Evolutionary conservation across 2,113 vertebrate species (phyloP).

Genomic region (Bos taurus): ARS-UCD2.0 NC_037345.1:20418001-20418500

Average conservation of each 20-base stretch:
- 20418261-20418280: not conserved
- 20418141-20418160: not conserved
- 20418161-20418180: not conserved
- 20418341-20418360: not conserved
- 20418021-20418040: not conserved
- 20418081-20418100: not conserved
- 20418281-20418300: not conserved
- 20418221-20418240: not conserved
- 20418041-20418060: not conserved
- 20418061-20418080: not conserved
- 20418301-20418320: not conserved
- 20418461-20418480: fast-evolving
- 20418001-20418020: not conserved
- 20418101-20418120: not conserved
- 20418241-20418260: too few species aligned
- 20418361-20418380: not conserved
- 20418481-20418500: not conserved
- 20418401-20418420: fast-evolving
- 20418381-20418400: fast-evolving
- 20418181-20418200: not conserved
- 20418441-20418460: not conserved
- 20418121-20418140: not conserved
- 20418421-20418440: not conserved
- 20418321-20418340: not conserved
- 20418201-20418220: not conserved